Conservation (phyloP, 1,140 invertebrate genomes). For the Lasioglossum baleicum region DNA sequence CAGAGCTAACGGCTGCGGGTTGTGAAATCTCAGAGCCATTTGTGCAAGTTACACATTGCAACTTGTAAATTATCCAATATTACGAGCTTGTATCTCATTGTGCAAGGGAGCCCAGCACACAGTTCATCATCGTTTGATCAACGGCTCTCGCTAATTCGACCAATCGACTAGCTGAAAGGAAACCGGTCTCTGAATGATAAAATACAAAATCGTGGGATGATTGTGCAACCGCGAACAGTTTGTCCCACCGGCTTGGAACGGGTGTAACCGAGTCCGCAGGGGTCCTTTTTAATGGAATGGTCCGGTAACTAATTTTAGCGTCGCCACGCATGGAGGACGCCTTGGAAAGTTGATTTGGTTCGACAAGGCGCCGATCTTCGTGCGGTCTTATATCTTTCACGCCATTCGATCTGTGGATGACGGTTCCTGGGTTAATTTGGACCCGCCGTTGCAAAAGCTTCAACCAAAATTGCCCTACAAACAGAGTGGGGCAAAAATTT, state of each 20-base stretch:
- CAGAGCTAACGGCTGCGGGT: too few relatives aligned
- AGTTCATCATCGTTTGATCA: not conserved
- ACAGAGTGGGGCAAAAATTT: too few relatives aligned
- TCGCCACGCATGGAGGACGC: slow-evolving; percentile 19
- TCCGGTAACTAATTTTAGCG: slow-evolving; percentile 20
- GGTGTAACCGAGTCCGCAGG: not conserved
- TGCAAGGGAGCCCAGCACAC: too few relatives aligned
- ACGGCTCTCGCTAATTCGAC: slow-evolving; percentile 10
- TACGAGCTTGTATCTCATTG: too few relatives aligned
- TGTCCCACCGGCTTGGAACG: not conserved
- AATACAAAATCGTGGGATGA: slow-evolving; percentile 2
- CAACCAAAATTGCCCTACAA: too few relatives aligned
- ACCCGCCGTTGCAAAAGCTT: too few relatives aligned
- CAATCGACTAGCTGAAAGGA: not conserved
- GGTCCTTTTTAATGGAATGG: slow-evolving; percentile 29
- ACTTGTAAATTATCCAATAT: too few relatives aligned
- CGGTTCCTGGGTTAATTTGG: too few relatives aligned
- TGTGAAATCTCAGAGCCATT: too few relatives aligned
- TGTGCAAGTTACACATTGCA: too few relatives aligned
- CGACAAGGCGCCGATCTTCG: slow-evolving; percentile 16
- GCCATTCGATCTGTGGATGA: too few relatives aligned
- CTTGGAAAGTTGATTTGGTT: slow-evolving; percentile 25
- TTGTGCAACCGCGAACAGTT: slow-evolving; percentile 8
- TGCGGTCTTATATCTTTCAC: not conserved
- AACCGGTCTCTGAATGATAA: slow-evolving; percentile 8